These are phyloP conservation scores for Flabesymbios commensalis DNA, from an alignment of 2,888 invertebrate species.

Conservation along the genomic window DNA sequence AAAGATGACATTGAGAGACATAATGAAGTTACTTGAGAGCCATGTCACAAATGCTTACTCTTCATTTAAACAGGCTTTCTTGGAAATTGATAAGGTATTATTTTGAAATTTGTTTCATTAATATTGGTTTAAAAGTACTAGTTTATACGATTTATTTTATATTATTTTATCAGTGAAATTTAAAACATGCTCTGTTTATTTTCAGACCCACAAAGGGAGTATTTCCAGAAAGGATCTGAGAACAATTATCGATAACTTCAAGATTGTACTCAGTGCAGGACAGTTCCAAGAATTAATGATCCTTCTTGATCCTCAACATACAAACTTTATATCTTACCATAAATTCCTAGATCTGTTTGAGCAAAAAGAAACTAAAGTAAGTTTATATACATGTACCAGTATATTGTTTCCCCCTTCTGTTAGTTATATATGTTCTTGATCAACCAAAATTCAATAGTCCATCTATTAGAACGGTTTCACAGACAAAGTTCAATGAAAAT, in stretches of 20 bases:
- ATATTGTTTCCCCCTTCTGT: background rate
- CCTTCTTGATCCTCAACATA: slow-evolving; percentile 49
- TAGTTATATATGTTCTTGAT: too few relatives aligned
- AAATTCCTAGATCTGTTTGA: slow-evolving; percentile 57
- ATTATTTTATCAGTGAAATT: too few relatives aligned
- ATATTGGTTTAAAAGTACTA: too few relatives aligned
- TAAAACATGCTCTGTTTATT: too few relatives aligned
- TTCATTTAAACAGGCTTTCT: slow-evolving; percentile 55
- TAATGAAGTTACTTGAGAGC: slow-evolving; percentile 50
- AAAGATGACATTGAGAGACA: slow-evolving; percentile 42
- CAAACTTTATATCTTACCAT: slow-evolving; percentile 53
- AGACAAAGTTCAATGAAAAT: too few relatives aligned
- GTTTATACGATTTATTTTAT: too few relatives aligned
- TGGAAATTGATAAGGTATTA: slow-evolving; percentile 57
- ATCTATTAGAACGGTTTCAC: too few relatives aligned
- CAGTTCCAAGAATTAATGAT: slow-evolving; percentile 53
- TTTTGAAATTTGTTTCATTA: too few relatives aligned
- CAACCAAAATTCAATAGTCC: too few relatives aligned
- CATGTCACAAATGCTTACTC: slow-evolving; percentile 50
- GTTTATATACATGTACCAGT: background rate
- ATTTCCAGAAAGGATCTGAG: slow-evolving; percentile 50
- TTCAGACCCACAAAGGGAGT: slow-evolving; percentile 51
- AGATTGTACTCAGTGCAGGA: slow-evolving; percentile 45
- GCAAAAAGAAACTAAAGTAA: slow-evolving; percentile 50
- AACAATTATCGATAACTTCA: slow-evolving; percentile 49